These are phyloP conservation scores for Drosophila leontia DNA, from an alignment of 1,140 invertebrate genomes.

Conservation along the genomic window DNA sequence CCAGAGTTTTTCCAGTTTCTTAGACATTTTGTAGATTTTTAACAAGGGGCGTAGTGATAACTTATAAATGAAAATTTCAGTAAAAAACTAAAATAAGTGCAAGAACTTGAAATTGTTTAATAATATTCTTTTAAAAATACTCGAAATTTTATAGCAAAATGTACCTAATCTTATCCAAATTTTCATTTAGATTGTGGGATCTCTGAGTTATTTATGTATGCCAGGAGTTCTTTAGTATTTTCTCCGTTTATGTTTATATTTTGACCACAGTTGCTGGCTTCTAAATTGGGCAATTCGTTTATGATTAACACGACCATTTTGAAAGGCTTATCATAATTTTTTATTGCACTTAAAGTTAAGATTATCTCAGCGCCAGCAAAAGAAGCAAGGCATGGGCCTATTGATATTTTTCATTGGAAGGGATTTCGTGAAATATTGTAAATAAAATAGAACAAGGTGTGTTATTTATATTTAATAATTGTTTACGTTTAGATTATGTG, in stretches of 20 bases:
- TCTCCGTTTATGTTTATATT: neutral
- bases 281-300: slow-evolving; percentile 22
- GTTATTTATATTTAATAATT: neutral
- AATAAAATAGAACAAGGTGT: neutral
- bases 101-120: too few relatives aligned
- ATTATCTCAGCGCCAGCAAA: slow-evolving; percentile 53
- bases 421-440: neutral
- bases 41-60: neutral
- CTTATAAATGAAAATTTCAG: neutral
- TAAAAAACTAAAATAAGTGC: too few relatives aligned
- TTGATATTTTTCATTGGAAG: neutral
- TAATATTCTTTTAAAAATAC: too few relatives aligned
- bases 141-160: neutral
- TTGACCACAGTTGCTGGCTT: slow-evolving; percentile 1
- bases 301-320: slow-evolving; percentile 25
- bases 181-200: neutral
- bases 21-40: neutral
- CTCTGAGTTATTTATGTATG: neutral
- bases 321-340: slow-evolving; percentile 49
- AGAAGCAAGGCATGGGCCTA: slow-evolving; percentile 1
- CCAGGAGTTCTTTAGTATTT: neutral
- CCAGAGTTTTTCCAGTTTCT: neutral
- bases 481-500: neutral
- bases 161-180: neutral
- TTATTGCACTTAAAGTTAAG: slow-evolving; percentile 54